Percentiles rank a stretch among this genome's conserved stretches.
phyloP scores from a whole-genome alignment of 2,113 vertebrate genomes.

The Aphyosemion australe region DNA sequence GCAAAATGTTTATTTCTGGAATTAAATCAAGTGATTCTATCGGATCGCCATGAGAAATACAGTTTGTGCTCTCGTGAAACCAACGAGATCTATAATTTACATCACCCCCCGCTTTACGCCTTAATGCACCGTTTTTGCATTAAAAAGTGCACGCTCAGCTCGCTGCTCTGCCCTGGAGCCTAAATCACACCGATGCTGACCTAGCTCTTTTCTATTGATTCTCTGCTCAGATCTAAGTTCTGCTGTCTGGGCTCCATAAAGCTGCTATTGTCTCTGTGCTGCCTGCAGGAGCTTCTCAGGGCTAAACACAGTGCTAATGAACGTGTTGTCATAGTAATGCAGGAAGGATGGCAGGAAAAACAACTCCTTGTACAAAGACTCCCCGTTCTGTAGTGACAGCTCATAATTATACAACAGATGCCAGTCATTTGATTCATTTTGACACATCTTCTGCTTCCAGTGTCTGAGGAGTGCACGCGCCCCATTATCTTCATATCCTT shows the following conservation, averaged over 20 bases:
- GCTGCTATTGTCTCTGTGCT: constrained; percentile 68
- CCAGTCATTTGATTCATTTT: constrained; percentile 30
- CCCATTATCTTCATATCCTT: constrained; percentile 13
- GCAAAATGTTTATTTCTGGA: no score
- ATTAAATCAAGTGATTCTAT: no score
- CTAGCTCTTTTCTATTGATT: constrained; percentile 56
- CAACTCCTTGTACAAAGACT: constrained; percentile 65
- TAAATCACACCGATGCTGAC: constrained; percentile 48
- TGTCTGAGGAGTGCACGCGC: constrained; percentile 7
- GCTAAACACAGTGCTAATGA: constrained; percentile 71
- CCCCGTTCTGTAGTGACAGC: constrained; percentile 46
- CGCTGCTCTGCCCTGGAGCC: constrained; percentile 35
- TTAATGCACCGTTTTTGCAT: constrained; percentile 14
- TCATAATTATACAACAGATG: constrained; percentile 57
- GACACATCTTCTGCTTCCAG: constrained; percentile 27
- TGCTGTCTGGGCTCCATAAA: constrained; percentile 53
- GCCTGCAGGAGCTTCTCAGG: constrained; percentile 66
- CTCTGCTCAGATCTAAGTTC: constrained; percentile 49
- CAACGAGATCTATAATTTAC: not conserved
- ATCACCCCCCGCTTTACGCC: constrained; percentile 2
- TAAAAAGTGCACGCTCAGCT: constrained; percentile 36
- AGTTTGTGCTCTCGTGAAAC: not conserved
- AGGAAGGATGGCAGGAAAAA: constrained; percentile 70
- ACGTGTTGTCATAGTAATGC: constrained; percentile 83
- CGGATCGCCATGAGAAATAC: not conserved